These are phyloP conservation scores for Leuciscus idus DNA, from an alignment of 2,113 vertebrate genomes.

Conservation along the genomic window DNA sequence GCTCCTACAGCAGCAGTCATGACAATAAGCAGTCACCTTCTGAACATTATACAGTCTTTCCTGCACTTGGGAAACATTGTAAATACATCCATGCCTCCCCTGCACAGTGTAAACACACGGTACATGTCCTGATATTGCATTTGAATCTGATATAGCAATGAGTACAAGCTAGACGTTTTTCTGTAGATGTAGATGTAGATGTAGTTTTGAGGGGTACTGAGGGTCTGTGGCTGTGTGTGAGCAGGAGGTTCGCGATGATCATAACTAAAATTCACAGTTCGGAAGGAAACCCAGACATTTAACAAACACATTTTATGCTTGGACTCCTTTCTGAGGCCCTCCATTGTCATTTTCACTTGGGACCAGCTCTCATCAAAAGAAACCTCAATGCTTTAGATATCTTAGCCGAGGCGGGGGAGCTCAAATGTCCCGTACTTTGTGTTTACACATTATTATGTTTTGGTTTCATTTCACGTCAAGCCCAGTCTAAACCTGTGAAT, in stretches of 20 bases:
- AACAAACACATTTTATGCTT: conserved; percentile 35
- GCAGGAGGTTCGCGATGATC: background rate
- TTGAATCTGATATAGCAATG: background rate
- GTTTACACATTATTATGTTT: conserved; percentile 26
- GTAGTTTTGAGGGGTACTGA: background rate
- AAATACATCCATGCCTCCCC: too few relatives aligned
- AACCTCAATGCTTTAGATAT: conserved; percentile 18
- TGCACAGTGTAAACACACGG: too few relatives aligned
- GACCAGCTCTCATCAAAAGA: conserved; percentile 17
- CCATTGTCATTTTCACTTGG: conserved; percentile 33
- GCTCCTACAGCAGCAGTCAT: too few relatives aligned
- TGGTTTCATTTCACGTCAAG: conserved; percentile 42
- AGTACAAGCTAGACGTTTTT: background rate
- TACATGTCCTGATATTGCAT: background rate
- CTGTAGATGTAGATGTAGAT: too few relatives aligned
- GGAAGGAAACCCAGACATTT: conserved; percentile 36
- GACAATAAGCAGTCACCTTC: too few relatives aligned
- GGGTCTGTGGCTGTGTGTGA: background rate
- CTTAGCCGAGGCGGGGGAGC: background rate
- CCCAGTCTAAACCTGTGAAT: conserved; percentile 46
- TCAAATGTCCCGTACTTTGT: conserved; percentile 26
- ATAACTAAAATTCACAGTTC: conserved; percentile 5
- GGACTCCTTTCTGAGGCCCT: conserved; percentile 30
- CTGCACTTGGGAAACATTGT: too few relatives aligned
- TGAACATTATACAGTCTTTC: too few relatives aligned